These are phyloP conservation scores for Lymantria dispar DNA, from an alignment of 2,888 invertebrate genomes.

Conservation along the genomic window DNA sequence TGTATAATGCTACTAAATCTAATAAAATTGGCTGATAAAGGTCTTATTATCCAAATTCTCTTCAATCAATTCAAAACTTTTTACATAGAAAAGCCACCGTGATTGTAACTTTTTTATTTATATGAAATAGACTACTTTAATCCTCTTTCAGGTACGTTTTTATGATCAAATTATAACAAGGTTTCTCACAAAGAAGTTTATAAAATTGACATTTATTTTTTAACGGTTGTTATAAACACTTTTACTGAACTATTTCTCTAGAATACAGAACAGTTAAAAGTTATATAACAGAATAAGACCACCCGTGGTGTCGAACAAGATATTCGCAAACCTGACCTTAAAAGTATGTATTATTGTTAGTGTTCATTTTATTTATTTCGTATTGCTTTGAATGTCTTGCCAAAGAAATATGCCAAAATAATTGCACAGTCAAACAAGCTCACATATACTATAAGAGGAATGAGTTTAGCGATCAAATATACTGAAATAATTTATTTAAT, in stretches of 20 bases:
- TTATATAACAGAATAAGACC: conserved; percentile 24
- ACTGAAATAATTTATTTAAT: too few species aligned
- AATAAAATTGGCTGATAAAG: neutral
- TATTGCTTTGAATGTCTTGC: conserved; percentile 38
- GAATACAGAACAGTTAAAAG: conserved; percentile 7
- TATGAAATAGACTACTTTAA: neutral
- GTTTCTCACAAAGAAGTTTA: neutral
- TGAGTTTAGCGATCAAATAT: too few species aligned
- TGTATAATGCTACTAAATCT: too few species aligned
- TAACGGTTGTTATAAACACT: conserved; percentile 12
- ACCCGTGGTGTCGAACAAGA: conserved; percentile 31
- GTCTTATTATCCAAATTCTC: conserved; percentile 22
- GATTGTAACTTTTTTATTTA: neutral
- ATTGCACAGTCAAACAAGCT: conserved; percentile 13
- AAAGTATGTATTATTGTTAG: conserved; percentile 45
- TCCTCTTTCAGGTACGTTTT: neutral
- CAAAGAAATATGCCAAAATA: conserved; percentile 27
- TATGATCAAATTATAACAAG: conserved; percentile 1
- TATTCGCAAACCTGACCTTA: conserved; percentile 43
- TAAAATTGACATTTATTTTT: neutral
- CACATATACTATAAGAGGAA: too few species aligned
- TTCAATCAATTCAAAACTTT: conserved; percentile 20
- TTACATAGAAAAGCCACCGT: conserved; percentile 2
- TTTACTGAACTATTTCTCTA: conserved; percentile 4
- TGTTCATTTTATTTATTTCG: conserved; percentile 41